These are phyloP conservation scores for Eupleurogrammus muticus DNA, from an alignment of 2,797 vertebrate species.

Conservation along the genomic window DNA sequence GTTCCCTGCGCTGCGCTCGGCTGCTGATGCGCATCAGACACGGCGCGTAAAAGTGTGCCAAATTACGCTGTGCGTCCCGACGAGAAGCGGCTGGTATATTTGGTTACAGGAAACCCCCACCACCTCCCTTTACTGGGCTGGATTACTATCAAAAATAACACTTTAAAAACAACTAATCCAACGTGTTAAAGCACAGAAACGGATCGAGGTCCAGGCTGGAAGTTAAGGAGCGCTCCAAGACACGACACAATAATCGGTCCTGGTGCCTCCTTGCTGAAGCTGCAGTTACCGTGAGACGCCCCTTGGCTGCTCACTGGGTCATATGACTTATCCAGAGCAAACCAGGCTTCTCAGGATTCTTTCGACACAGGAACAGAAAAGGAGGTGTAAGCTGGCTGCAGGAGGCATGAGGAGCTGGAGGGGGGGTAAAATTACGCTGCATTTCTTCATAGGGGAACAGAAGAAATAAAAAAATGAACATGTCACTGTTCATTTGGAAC, in stretches of 20 bases:
- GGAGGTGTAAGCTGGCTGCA: too few relatives aligned
- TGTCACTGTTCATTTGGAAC: neutral
- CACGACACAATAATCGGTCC: too few relatives aligned
- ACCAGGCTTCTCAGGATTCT: constrained; percentile 16
- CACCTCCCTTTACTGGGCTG: neutral
- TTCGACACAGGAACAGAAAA: neutral
- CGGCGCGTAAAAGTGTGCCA: constrained; percentile 54
- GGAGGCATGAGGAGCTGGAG: too few relatives aligned
- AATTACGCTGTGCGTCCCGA: constrained; percentile 19
- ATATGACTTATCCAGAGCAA: constrained; percentile 49
- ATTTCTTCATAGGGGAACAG: neutral
- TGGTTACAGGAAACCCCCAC: neutral
- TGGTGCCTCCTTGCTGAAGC: constrained; percentile 45
- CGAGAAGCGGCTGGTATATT: constrained; percentile 13
- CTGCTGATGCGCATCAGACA: constrained; percentile 57
- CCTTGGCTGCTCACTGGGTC: constrained; percentile 44
- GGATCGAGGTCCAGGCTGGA: neutral
- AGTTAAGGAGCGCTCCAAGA: too few relatives aligned
- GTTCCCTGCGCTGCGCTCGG: constrained; percentile 13
- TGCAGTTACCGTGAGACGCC: constrained; percentile 39
- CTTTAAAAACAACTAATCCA: too few relatives aligned
- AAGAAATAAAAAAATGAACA: neutral
- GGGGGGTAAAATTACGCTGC: neutral
- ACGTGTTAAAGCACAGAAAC: constrained; percentile 23
- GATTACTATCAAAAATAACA: too few relatives aligned